phyloP scores from a whole-genome alignment of 2,797 vertebrate species.

The Setipinna tenuifilis region DNA sequence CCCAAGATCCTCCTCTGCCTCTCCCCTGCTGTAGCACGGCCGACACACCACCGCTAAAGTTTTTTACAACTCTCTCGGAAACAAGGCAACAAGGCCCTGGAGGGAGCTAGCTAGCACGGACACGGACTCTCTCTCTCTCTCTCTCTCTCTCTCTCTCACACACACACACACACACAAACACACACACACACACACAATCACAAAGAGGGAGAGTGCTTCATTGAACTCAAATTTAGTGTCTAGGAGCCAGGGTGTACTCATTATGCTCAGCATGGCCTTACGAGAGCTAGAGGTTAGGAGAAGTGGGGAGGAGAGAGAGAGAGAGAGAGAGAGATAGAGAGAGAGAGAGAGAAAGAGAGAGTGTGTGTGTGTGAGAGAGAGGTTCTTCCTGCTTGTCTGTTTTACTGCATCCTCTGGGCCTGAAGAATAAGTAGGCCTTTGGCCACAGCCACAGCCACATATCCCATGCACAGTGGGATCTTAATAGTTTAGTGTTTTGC shows the following conservation, averaged over 20 bases:
- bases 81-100: not conserved
- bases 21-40: not conserved
- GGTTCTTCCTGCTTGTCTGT: not conserved
- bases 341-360: not conserved
- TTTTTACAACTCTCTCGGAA: constrained; percentile 13
- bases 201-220: constrained; percentile 1
- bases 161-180: constrained; percentile 27
- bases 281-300: not conserved
- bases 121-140: too few relatives aligned
- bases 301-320: not conserved
- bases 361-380: not conserved
- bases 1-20: not conserved
- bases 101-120: not conserved
- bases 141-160: too few relatives aligned
- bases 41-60: not conserved
- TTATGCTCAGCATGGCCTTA: not conserved
- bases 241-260: not conserved
- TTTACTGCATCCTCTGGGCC: not conserved
- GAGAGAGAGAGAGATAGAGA: not conserved
- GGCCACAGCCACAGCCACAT: too few relatives aligned
- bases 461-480: not conserved
- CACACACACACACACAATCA: constrained; percentile 27
- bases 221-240: constrained; percentile 19
- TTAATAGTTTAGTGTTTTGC: not conserved
- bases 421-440: not conserved